Evolutionary conservation across 1,140 invertebrate species (phyloP).

Genomic region (Drosophila novamexicana): DNA sequence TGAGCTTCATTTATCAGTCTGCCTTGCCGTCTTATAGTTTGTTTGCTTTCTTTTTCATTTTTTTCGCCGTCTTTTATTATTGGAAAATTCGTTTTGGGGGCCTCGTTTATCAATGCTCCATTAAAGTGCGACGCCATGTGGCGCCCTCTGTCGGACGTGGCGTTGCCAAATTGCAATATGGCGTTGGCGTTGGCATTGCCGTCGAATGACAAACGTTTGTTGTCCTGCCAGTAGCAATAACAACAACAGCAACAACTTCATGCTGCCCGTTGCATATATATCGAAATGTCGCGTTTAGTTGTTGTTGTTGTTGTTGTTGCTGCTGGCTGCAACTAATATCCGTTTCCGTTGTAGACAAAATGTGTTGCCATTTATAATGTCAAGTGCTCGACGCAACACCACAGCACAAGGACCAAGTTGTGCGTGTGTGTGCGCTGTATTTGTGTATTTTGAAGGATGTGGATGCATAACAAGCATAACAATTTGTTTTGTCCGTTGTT

Average conservation of each 20-base stretch:
- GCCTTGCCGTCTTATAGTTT: slow-evolving; percentile 20
- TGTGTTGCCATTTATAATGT: slow-evolving; percentile 82
- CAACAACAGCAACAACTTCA: slow-evolving; percentile 28
- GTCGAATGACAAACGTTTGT: slow-evolving; percentile 72
- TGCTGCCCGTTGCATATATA: slow-evolving; percentile 36
- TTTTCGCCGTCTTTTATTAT: slow-evolving; percentile 51
- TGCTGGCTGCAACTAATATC: slow-evolving; percentile 79
- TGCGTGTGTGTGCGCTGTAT: neutral
- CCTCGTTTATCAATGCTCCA: slow-evolving; percentile 77
- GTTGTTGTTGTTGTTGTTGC: slow-evolving; percentile 24
- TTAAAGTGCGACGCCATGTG: slow-evolving; percentile 70
- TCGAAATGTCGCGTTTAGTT: slow-evolving; percentile 45
- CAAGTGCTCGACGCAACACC: slow-evolving; percentile 59
- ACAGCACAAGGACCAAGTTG: slow-evolving; percentile 7
- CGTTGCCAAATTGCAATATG: slow-evolving; percentile 75
- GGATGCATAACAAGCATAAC: slow-evolving; percentile 47
- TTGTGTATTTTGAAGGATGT: slow-evolving; percentile 31
- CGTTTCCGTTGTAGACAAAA: slow-evolving; percentile 83
- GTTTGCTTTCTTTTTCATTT: slow-evolving; percentile 42
- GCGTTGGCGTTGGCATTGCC: slow-evolving; percentile 52
- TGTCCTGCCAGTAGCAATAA: slow-evolving; percentile 50
- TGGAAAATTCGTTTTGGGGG: slow-evolving; percentile 37
- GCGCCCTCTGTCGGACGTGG: slow-evolving; percentile 50
- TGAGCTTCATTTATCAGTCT: slow-evolving; percentile 49
- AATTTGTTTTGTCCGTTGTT: slow-evolving; percentile 48